phyloP scores from a whole-genome alignment of 2,113 vertebrate genomes.

The Setophaga petechia region DNA sequence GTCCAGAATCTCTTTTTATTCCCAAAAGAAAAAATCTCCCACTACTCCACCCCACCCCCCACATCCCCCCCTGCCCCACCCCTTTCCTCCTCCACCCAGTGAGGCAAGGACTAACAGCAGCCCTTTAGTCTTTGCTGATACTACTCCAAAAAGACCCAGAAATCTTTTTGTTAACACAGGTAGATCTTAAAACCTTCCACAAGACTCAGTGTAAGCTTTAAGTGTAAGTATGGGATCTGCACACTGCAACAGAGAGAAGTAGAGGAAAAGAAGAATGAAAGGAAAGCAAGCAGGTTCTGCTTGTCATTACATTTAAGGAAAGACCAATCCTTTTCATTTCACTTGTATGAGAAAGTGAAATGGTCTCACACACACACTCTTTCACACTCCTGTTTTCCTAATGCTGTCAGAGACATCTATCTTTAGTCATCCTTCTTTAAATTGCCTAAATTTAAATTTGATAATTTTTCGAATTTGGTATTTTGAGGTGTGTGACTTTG shows the following conservation, averaged over 20 bases:
- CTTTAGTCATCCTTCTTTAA: neutral
- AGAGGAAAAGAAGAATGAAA: neutral
- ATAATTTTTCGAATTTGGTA: neutral
- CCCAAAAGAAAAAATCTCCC: neutral
- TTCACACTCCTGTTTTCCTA: neutral
- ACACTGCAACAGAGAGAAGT: neutral
- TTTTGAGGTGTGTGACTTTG: neutral
- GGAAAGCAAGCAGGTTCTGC: neutral
- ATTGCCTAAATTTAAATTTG: neutral
- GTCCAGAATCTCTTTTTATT: neutral
- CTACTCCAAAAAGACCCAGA: neutral
- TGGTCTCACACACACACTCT: rapidly evolving
- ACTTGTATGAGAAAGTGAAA: neutral
- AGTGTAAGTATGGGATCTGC: neutral
- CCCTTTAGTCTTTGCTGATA: neutral
- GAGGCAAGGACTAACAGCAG: neutral
- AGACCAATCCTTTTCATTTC: neutral
- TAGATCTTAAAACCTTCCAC: neutral
- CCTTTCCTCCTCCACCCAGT: no score
- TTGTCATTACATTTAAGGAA: neutral
- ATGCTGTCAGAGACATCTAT: neutral
- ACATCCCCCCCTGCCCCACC: no score
- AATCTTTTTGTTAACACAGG: neutral
- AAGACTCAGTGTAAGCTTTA: neutral
- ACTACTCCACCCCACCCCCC: no score